A percentile compares a stretch with the other conserved stretches of the same genome.
Conservation (phyloP, 2,113 vertebrate genomes). For the Caracal caracal region DNA sequence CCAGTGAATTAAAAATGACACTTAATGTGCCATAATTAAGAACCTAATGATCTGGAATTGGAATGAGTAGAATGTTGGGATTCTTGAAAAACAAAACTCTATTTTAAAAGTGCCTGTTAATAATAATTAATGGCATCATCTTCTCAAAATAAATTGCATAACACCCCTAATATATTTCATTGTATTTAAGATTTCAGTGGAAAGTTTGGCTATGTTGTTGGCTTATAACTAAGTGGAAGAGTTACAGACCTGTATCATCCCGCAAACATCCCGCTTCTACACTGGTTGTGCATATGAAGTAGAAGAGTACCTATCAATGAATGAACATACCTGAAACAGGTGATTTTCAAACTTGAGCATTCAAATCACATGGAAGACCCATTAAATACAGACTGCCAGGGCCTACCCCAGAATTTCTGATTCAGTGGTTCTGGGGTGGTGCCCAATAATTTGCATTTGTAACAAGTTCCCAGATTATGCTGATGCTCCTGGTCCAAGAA, state of each 20-base stretch:
- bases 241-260: neutral
- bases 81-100: neutral
- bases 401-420: neutral
- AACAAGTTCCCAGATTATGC: neutral
- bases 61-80: neutral
- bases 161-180: neutral
- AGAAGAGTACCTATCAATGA: neutral
- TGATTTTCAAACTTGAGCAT: neutral
- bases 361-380: neutral
- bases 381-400: neutral
- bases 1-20: slow-evolving; percentile 13
- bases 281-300: neutral
- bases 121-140: slow-evolving; percentile 24
- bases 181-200: neutral
- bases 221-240: neutral
- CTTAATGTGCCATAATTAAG: neutral
- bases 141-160: neutral
- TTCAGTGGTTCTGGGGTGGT: neutral
- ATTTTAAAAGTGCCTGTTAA: neutral
- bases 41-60: slow-evolving; percentile 25
- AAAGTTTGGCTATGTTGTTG: neutral
- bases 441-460: neutral
- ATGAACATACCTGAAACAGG: neutral
- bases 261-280: neutral
- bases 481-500: neutral